Evolutionary conservation across 2,797 vertebrate species (phyloP).

Genomic region (Bovichtus diacanthus): DNA sequence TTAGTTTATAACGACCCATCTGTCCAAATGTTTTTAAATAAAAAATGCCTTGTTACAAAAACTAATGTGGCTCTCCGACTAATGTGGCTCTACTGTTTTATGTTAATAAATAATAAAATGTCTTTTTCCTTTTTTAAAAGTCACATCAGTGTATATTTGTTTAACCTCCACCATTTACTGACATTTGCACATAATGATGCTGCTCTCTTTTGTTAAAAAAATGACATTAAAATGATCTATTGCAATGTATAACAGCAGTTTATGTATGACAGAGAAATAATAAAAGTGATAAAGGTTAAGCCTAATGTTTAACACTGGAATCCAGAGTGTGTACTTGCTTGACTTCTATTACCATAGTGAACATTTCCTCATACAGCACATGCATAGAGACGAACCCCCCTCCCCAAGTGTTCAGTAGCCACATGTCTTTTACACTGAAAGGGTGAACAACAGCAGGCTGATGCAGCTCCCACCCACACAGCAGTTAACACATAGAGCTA

Average conservation of each 20-base stretch:
- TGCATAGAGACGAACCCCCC: background rate
- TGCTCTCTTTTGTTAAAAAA: conserved; percentile 21
- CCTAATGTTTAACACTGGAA: background rate
- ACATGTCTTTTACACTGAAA: conserved; percentile 42
- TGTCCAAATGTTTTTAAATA: background rate
- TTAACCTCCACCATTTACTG: background rate
- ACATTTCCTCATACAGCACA: background rate
- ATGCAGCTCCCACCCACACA: conserved; percentile 56
- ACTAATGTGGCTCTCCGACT: background rate
- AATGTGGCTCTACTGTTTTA: background rate
- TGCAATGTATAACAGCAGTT: background rate
- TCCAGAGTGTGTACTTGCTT: background rate
- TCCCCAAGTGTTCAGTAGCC: conserved; percentile 24
- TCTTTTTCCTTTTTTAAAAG: background rate
- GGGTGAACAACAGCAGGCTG: conserved; percentile 59
- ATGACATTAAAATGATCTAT: background rate
- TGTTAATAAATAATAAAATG: background rate
- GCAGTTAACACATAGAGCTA: conserved; percentile 11
- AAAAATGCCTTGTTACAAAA: background rate
- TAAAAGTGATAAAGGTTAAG: background rate
- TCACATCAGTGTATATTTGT: background rate
- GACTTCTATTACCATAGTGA: background rate
- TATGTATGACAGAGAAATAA: background rate
- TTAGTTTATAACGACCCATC: background rate
- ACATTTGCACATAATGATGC: background rate